These are phyloP conservation scores for Paracyclopina nana DNA, from an alignment of 1,140 invertebrate species.

Conservation along the genomic window DNA sequence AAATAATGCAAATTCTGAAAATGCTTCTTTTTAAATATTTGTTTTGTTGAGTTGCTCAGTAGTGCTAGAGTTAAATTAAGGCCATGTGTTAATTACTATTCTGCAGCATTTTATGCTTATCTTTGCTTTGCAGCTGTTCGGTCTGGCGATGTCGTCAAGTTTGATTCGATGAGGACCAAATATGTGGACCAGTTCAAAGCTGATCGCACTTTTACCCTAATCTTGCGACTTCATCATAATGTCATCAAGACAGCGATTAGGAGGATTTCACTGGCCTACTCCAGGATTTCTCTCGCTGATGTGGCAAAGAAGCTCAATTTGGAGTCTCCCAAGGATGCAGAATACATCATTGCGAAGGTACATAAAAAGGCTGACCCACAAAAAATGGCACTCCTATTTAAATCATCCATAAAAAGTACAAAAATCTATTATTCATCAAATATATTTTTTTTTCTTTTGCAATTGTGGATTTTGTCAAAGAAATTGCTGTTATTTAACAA, in stretches of 20 bases:
- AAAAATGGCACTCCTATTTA: background rate
- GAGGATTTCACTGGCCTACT: constrained; percentile 90
- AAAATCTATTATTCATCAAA: too few species aligned
- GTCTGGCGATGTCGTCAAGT: constrained; percentile 76
- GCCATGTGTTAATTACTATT: too few species aligned
- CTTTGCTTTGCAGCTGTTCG: constrained; percentile 38
- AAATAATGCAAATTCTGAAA: too few species aligned
- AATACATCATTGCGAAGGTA: constrained; percentile 92
- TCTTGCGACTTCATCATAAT: constrained; percentile 84
- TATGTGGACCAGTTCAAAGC: constrained; percentile 55
- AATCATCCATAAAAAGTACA: too few species aligned
- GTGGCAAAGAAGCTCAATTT: constrained; percentile 81
- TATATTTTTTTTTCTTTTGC: constrained; percentile 16
- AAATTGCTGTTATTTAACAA: too few species aligned
- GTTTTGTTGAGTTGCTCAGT: too few species aligned
- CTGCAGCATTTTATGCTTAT: too few species aligned
- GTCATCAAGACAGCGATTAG: constrained; percentile 97
- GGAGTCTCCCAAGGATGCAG: constrained; percentile 88
- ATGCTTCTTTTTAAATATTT: too few species aligned
- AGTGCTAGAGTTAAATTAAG: too few species aligned
- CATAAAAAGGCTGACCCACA: background rate
- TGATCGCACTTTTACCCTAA: constrained; percentile 86
- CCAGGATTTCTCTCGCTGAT: constrained; percentile 79
- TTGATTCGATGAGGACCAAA: constrained; percentile 80
- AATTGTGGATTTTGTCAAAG: constrained; percentile 16